These are phyloP conservation scores for Palythoa grandiflora DNA, from an alignment of 92 coral and sea anemone species.

Conservation along the genomic window DNA sequence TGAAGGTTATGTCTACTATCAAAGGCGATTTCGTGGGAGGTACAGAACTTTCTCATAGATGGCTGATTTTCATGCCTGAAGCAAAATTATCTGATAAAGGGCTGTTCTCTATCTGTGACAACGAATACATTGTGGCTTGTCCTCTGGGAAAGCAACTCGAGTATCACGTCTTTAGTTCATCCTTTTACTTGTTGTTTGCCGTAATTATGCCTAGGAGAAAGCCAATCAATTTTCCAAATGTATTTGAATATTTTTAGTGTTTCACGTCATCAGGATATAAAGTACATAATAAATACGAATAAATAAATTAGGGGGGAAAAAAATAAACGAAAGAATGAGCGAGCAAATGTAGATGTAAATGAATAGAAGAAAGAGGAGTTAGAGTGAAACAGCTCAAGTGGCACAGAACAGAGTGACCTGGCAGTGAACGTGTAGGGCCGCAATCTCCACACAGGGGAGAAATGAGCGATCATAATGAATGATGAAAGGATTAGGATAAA, in stretches of 20 bases:
- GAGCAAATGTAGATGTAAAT: not conserved
- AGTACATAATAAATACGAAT: not conserved
- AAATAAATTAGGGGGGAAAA: too few relatives aligned
- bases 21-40: conserved; percentile 16
- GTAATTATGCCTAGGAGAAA: conserved; percentile 40
- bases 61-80: conserved; percentile 57
- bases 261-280: not conserved
- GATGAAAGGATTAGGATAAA: not conserved
- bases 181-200: conserved; percentile 29
- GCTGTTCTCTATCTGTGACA: conserved; percentile 42
- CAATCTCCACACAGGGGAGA: too few relatives aligned
- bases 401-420: too few relatives aligned
- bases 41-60: conserved; percentile 43
- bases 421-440: too few relatives aligned
- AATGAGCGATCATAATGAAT: too few relatives aligned
- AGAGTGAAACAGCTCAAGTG: too few relatives aligned
- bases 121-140: conserved; percentile 8
- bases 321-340: too few relatives aligned
- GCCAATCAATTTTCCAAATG: not conserved
- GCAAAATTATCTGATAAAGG: conserved; percentile 41
- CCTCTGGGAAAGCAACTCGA: conserved; percentile 37
- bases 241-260: not conserved
- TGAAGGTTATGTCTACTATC: conserved; percentile 52
- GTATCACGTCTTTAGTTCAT: conserved; percentile 31
- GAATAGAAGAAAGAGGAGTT: not conserved